Evolutionary conservation across 2,888 invertebrate genomes (phyloP).

Genomic region (Metalampra italica): DNA sequence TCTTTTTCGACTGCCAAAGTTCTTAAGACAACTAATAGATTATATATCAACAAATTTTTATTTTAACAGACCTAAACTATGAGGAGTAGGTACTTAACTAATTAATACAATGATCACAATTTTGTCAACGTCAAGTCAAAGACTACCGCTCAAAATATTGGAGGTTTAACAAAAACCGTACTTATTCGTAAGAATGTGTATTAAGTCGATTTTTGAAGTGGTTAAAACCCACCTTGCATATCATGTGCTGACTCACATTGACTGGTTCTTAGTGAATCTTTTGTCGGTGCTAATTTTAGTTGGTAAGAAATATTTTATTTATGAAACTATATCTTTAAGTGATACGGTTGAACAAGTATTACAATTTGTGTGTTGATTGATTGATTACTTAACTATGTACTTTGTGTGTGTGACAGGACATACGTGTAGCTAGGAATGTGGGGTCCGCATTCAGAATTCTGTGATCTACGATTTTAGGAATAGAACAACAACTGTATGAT

Average conservation of each 20-base stretch:
- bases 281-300: conserved; percentile 22
- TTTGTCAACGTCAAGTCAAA: not conserved
- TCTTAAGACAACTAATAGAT: conserved; percentile 2
- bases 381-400: not conserved
- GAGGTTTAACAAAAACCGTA: not conserved
- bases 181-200: not conserved
- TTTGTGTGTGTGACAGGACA: not conserved
- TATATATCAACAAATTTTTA: not conserved
- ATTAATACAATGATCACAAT: not conserved
- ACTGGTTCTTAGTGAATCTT: not conserved
- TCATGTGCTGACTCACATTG: not conserved
- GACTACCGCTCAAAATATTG: no score
- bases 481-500: not conserved
- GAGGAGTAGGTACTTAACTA: not conserved
- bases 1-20: conserved; percentile 67
- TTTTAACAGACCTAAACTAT: no score
- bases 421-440: not conserved
- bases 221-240: not conserved
- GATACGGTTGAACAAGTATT: conserved; percentile 19
- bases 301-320: conserved; percentile 15
- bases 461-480: no score
- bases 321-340: conserved; percentile 12
- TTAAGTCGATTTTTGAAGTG: not conserved
- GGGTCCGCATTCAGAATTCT: not conserved
- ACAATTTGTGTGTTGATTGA: conserved; percentile 3